Base-by-base conservation (phyloP, 1,140 invertebrate species). In the Arion vulgaris region DNA sequence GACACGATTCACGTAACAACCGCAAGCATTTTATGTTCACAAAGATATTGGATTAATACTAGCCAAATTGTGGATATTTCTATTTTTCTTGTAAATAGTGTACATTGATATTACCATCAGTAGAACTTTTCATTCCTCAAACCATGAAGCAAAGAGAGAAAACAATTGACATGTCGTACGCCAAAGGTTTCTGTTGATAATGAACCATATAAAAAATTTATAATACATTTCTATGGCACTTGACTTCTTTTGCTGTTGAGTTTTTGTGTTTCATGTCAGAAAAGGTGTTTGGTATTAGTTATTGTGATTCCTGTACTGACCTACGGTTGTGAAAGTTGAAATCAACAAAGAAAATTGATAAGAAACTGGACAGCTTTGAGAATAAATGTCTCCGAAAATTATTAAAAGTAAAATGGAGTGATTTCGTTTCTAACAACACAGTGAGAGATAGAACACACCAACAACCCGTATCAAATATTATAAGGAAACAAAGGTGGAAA, bases 101-200 rank as follows among this genome's bases (percentile, higher is more conserved):
- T 9, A 36, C 34, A 73, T 73, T 73, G 39, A 73, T 73, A 73
- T 49, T 73, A 26, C 34, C 2, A 39, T 73, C 41, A 39, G 23
- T 73, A 49, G 71, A 39, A 41, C 71, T 73, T 39, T 73, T 73
- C 71, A 73, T 73, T 73, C 71, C 71, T 73, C 71, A 26, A 49
- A 73, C 19, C 38, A 73, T 73, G 71, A 41, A 23, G 32, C 41
- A 1, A 41, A 26, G 23, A 73, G n/a, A 23, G 15, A 23, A 15
- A 34, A 19, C 13, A 71, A 13, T 36, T 13, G 38, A 49, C 38
- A 73, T 49, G 41, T 28, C 32, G 36, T 73, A 73, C 41, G 71
- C 71, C 71, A 73, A 73, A 32, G 62, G 62, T 73, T 73, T 73
- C 71, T 73, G 71, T 73, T 73, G 71, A 73, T 73, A 73, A 26